Evolutionary conservation across 2,113 vertebrate genomes (phyloP), one percentile per base, ranked within the genome.

Genomic region (Pygoscelis antarcticus): DNA sequence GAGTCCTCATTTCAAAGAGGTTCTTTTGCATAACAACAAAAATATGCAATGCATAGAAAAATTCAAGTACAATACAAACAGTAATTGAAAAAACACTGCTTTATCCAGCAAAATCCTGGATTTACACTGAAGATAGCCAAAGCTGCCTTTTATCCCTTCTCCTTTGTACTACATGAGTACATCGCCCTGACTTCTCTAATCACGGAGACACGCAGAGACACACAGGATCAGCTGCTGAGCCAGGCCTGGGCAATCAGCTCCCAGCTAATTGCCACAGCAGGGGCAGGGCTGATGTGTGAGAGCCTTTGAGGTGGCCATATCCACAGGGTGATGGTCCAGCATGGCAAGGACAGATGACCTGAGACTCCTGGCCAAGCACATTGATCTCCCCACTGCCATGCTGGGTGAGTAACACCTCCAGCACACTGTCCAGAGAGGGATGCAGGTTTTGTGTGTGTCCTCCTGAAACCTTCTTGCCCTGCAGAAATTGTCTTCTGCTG

Each of bases 341-440:
- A 1, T 0, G 8, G 66, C 1, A 1, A 34, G 47, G 52, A 20
- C 18, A 25, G 25, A 9, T 32, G n/a, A 17, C 26, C 60, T 55
- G 44, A 42, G 64, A 7, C 16, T 61, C 13, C 82, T 80, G 72
- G 30, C 68, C 62, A 29, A 55, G 40, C 25, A 30, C 44, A 11
- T 8, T 8, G 27, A 42, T 49, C 16, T 55, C 64, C 21, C 54
- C 9, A 15, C 23, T 11, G 5, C 0, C 2, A 25, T 5, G 25
- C 14, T 20, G 36, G 27, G 20, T 32, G 42, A 82, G 84, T 70
- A 84, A 19, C 38, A 22, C 25, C 21, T 36, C 36, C 77, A 78
- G 77, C 19, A 17, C 20, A 2, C 49, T 38, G 36, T 9, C 10
- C 54, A 52, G 49, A 61, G 40, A 7, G 40, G 23, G 9, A 26